Conservation (phyloP, 2,888 invertebrate genomes). For the Stenodera caucasica region DNA sequence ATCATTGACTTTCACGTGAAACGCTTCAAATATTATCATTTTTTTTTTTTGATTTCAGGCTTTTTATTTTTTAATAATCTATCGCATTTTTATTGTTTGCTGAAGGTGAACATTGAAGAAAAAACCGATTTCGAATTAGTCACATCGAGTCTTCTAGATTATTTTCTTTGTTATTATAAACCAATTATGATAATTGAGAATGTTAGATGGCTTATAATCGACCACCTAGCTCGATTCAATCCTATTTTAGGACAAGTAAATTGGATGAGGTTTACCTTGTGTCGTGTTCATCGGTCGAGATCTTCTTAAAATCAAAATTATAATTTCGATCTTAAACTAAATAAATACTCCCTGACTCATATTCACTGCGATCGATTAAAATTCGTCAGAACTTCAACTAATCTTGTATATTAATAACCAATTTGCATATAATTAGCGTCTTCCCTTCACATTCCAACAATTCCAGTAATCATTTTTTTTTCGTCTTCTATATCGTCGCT, state of each 20-base stretch:
- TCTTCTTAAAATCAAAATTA: neutral
- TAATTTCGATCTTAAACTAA: no score
- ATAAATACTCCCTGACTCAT: no score
- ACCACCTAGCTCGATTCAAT: slow-evolving; percentile 3
- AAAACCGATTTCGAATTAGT: neutral
- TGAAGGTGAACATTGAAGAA: neutral
- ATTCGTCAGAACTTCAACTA: no score
- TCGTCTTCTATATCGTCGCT: neutral
- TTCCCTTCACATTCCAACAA: slow-evolving; percentile 15
- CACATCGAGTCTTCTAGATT: neutral
- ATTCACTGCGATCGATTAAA: no score
- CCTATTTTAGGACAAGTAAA: slow-evolving; percentile 1
- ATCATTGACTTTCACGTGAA: slow-evolving; percentile 20
- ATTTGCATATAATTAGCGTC: slow-evolving; percentile 39
- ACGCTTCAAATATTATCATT: neutral
- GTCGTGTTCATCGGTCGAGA: neutral
- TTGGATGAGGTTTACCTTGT: slow-evolving; percentile 6
- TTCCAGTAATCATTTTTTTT: slow-evolving; percentile 12
- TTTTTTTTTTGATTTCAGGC: no score
- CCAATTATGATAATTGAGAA: slow-evolving; percentile 2
- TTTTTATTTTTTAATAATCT: neutral
- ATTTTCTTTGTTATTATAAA: slow-evolving; percentile 1
- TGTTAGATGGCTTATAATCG: slow-evolving; percentile 2
- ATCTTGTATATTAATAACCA: slow-evolving; percentile 21
- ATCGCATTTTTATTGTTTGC: neutral